Percentiles rank a stretch among this genome's conserved stretches.
Evolutionary conservation across 2,888 invertebrate species (phyloP).

Genomic region (Sinotaia quadrata): DNA sequence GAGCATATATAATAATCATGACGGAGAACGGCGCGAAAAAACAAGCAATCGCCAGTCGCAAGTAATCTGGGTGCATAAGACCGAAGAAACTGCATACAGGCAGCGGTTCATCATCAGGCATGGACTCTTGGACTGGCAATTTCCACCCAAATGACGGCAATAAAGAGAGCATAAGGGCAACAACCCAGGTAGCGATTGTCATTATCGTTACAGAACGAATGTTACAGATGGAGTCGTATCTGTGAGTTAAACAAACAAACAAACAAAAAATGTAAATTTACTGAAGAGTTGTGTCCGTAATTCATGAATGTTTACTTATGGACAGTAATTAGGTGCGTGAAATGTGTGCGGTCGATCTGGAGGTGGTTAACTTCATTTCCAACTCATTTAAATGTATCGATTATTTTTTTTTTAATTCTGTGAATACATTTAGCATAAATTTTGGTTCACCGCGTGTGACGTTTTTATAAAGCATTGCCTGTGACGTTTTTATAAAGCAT

Average conservation of each 20-base stretch:
- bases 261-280: too few species aligned
- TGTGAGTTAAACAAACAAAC: background rate
- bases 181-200: background rate
- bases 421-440: too few species aligned
- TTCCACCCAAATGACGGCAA: slow-evolving; percentile 30
- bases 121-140: background rate
- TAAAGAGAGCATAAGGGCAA: slow-evolving; percentile 18
- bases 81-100: slow-evolving; percentile 34
- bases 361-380: too few species aligned
- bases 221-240: background rate
- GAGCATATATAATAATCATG: slow-evolving; percentile 27
- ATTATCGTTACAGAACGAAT: background rate
- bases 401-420: too few species aligned
- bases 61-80: slow-evolving; percentile 18
- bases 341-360: too few species aligned
- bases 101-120: background rate
- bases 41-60: slow-evolving; percentile 8
- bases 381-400: too few species aligned
- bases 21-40: slow-evolving; percentile 23
- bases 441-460: too few species aligned
- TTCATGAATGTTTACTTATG: too few species aligned
- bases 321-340: too few species aligned
- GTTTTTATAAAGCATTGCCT: too few species aligned
- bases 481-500: too few species aligned
- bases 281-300: too few species aligned